These are phyloP conservation scores for Meloe dianella DNA, from an alignment of 2,888 invertebrate species.

Conservation along the genomic window DNA sequence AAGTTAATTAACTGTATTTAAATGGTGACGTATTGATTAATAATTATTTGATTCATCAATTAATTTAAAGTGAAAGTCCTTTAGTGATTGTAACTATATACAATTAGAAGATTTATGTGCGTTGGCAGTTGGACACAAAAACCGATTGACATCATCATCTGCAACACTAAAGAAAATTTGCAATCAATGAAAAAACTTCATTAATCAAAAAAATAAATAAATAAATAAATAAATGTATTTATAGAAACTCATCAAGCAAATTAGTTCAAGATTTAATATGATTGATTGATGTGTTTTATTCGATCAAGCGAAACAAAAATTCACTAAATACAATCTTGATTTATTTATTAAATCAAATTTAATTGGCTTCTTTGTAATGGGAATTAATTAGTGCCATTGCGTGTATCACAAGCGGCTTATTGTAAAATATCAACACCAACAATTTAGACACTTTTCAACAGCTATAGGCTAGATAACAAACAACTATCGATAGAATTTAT, in stretches of 20 bases:
- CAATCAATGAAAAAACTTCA: conserved; percentile 22
- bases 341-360: conserved; percentile 52
- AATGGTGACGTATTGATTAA: conserved; percentile 12
- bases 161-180: conserved; percentile 18
- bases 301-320: conserved; percentile 24
- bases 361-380: conserved; percentile 55
- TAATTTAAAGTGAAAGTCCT: conserved; percentile 18
- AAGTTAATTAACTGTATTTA: background rate
- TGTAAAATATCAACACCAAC: conserved; percentile 47
- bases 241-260: conserved; percentile 31
- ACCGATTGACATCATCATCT: conserved; percentile 14
- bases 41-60: conserved; percentile 16
- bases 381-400: conserved; percentile 55
- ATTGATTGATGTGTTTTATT: conserved; percentile 31
- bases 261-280: conserved; percentile 22
- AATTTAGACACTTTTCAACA: conserved; percentile 37
- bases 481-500: conserved; percentile 37
- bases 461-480: conserved; percentile 38
- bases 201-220: conserved; percentile 25
- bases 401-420: conserved; percentile 47
- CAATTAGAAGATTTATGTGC: conserved; percentile 5
- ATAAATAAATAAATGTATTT: conserved; percentile 24
- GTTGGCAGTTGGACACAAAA: conserved; percentile 15
- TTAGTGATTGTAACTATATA: conserved; percentile 7
- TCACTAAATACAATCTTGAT: conserved; percentile 31